phyloP scores from a whole-genome alignment of 2,113 vertebrate genomes.

The Erythrolamprus reginae region DNA sequence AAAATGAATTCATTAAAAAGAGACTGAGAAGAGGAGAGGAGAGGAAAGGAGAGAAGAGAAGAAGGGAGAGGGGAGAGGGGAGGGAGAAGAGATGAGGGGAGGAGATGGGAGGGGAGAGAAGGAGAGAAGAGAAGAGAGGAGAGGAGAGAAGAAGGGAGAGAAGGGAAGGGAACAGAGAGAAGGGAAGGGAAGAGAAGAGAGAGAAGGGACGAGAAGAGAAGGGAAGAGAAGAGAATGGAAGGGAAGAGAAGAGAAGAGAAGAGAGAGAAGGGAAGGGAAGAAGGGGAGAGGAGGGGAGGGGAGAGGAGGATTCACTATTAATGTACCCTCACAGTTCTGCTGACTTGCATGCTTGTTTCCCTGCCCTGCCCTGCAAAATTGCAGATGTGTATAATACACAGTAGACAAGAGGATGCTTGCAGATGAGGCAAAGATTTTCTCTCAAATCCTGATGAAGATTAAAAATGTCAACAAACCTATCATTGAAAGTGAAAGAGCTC shows the following conservation, averaged over 20 bases:
- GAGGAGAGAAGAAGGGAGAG: too few species aligned
- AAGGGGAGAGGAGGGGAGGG: background rate
- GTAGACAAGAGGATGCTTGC: background rate
- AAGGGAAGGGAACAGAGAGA: too few species aligned
- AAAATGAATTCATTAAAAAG: background rate
- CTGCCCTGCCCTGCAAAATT: background rate
- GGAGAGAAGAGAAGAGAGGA: background rate
- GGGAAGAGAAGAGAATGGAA: background rate
- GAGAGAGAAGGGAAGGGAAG: background rate
- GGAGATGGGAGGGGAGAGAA: background rate
- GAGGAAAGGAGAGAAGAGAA: background rate
- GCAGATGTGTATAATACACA: background rate
- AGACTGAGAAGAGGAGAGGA: background rate
- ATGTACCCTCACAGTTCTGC: background rate
- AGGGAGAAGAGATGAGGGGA: background rate
- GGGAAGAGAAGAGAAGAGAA: background rate
- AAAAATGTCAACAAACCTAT: background rate
- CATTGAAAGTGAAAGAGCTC: background rate
- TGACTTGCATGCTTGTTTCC: background rate
- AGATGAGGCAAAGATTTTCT: background rate
- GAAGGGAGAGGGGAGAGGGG: background rate
- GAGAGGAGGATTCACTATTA: background rate
- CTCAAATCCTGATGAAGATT: background rate
- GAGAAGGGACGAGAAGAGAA: background rate
- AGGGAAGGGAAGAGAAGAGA: too few species aligned